These are phyloP conservation scores for Adela reaumurella DNA, from an alignment of 2,888 invertebrate species.

Conservation along the genomic window DNA sequence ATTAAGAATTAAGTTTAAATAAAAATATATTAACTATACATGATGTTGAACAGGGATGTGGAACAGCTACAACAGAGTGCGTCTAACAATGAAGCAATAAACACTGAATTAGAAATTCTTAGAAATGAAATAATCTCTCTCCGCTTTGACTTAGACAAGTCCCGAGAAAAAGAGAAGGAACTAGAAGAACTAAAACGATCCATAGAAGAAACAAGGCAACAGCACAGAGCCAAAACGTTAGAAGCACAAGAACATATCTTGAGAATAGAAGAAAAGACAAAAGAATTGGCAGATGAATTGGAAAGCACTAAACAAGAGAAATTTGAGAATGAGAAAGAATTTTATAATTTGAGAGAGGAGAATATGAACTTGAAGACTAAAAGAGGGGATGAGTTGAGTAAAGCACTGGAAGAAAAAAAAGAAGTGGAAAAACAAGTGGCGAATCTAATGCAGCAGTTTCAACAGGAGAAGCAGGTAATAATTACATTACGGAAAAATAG, in stretches of 20 bases:
- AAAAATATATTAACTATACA: too few species aligned
- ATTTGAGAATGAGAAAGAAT: slow-evolving; percentile 29
- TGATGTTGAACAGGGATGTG: slow-evolving; percentile 26
- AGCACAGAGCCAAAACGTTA: slow-evolving; percentile 35
- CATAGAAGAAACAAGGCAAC: slow-evolving; percentile 41
- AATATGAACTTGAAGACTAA: slow-evolving; percentile 30
- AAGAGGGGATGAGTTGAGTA: slow-evolving; percentile 39
- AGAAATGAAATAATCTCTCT: slow-evolving; percentile 37
- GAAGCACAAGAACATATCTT: slow-evolving; percentile 39
- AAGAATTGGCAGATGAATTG: slow-evolving; percentile 33
- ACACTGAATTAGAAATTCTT: slow-evolving; percentile 35
- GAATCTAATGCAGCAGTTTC: slow-evolving; percentile 28
- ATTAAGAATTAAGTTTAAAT: too few species aligned
- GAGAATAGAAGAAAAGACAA: slow-evolving; percentile 29
- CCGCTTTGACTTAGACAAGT: slow-evolving; percentile 39
- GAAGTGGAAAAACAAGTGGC: slow-evolving; percentile 29
- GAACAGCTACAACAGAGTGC: slow-evolving; percentile 46
- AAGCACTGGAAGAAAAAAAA: slow-evolving; percentile 34
- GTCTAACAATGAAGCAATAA: slow-evolving; percentile 30
- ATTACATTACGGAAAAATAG: too few species aligned
- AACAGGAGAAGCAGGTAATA: slow-evolving; percentile 39
- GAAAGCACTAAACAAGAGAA: slow-evolving; percentile 31
- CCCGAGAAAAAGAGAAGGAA: slow-evolving; percentile 54
- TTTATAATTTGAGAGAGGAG: slow-evolving; percentile 34
- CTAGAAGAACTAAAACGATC: slow-evolving; percentile 39